Evolutionary conservation across 2,113 vertebrate genomes (phyloP).

Genomic region (Scomber japonicus): DNA sequence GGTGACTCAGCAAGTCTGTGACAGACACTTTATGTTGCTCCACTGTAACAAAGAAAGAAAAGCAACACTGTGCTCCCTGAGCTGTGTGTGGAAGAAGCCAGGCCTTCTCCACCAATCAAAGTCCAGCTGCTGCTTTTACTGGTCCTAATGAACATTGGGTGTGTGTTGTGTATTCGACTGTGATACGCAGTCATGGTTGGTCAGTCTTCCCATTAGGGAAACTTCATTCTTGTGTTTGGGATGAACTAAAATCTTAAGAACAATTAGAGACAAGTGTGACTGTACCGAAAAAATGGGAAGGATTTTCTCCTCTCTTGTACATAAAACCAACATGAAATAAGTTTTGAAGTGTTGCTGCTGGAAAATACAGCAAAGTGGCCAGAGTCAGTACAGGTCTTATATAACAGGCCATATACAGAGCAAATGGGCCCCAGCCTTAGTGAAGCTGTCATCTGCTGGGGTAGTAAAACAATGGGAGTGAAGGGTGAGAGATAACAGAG

Average conservation of each 20-base stretch:
- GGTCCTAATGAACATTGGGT: slow-evolving; percentile 28
- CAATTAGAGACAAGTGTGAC: slow-evolving; percentile 4
- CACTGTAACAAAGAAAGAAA: slow-evolving; percentile 54
- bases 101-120: slow-evolving; percentile 23
- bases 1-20: slow-evolving; percentile 38
- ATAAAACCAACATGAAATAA: slow-evolving; percentile 45
- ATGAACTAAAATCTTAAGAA: slow-evolving; percentile 27
- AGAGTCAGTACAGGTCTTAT: slow-evolving; percentile 54
- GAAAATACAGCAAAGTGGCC: slow-evolving; percentile 26
- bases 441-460: slow-evolving; percentile 72
- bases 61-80: slow-evolving; percentile 28
- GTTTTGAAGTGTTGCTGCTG: slow-evolving; percentile 57
- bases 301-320: slow-evolving; percentile 3
- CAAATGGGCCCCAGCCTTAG: slow-evolving; percentile 50
- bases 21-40: slow-evolving; percentile 52
- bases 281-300: slow-evolving; percentile 13
- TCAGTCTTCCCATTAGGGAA: background rate
- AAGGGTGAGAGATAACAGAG: slow-evolving; percentile 79
- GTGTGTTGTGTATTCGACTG: slow-evolving; percentile 3
- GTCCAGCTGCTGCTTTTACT: slow-evolving; percentile 38
- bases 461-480: slow-evolving; percentile 79
- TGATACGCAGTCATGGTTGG: background rate
- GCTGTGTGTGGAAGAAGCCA: slow-evolving; percentile 1
- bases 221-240: slow-evolving; percentile 14
- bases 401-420: slow-evolving; percentile 55